phyloP scores from a whole-genome alignment of 2,113 vertebrate species.

The Stigmatopora argus region DNA sequence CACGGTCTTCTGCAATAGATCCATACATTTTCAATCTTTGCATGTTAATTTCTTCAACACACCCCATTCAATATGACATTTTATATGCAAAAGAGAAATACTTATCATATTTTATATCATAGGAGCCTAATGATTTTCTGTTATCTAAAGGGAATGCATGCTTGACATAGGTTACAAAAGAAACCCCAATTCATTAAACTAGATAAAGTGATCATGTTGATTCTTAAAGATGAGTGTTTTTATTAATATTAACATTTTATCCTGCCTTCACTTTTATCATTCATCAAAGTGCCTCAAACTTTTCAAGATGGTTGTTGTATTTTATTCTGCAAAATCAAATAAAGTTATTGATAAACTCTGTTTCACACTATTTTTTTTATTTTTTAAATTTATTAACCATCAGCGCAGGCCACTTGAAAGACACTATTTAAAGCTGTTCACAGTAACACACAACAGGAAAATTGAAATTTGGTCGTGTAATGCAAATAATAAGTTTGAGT shows the following conservation, averaged over 20 bases:
- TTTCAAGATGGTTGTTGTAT: slow-evolving; percentile 57
- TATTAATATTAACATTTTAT: slow-evolving; percentile 39
- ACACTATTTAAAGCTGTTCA: not conserved
- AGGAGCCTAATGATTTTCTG: slow-evolving; percentile 18
- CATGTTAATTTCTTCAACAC: slow-evolving; percentile 32
- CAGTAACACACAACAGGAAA: no score
- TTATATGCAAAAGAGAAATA: slow-evolving; percentile 23
- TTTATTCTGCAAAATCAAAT: slow-evolving; percentile 42
- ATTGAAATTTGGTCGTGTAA: no score
- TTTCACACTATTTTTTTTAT: not conserved
- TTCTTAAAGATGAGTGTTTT: slow-evolving; percentile 25
- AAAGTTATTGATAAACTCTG: slow-evolving; percentile 45
- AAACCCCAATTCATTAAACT: slow-evolving; percentile 23
- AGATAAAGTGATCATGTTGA: slow-evolving; percentile 28
- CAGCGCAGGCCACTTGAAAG: not conserved
- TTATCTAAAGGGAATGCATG: slow-evolving; percentile 39
- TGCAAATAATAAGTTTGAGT: no score
- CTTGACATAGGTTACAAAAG: slow-evolving; percentile 34
- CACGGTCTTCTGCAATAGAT: slow-evolving; percentile 29
- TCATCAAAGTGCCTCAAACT: slow-evolving; percentile 62
- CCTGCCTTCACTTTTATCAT: slow-evolving; percentile 47
- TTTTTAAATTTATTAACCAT: not conserved
- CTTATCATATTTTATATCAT: slow-evolving; percentile 10
- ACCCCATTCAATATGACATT: slow-evolving; percentile 20
- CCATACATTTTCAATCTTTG: slow-evolving; percentile 17